Conservation (phyloP, 2,888 invertebrate species). For the Altica lythri region DNA sequence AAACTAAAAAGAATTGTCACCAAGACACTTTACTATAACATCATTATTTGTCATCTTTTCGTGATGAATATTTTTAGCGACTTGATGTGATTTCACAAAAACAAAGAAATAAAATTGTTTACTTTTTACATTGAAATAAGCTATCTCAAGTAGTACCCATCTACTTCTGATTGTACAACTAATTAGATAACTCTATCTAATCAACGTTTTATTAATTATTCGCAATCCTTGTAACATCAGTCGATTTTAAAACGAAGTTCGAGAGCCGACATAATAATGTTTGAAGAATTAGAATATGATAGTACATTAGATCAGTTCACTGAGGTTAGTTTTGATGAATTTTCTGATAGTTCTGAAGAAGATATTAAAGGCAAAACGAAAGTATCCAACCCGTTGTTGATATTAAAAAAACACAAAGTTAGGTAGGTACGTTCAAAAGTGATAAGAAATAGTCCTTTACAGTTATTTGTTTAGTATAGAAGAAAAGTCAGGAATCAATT, state of each 20-base stretch:
- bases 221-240: background rate
- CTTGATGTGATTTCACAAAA: background rate
- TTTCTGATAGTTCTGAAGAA: conserved; percentile 37
- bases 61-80: too few species aligned
- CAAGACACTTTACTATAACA: too few species aligned
- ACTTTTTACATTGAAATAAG: background rate
- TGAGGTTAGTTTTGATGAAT: conserved; percentile 40
- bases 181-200: conserved; percentile 13
- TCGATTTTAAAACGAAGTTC: background rate
- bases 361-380: conserved; percentile 24
- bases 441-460: background rate
- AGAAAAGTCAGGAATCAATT: conserved; percentile 37
- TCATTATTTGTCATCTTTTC: too few species aligned
- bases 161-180: background rate
- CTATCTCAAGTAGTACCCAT: conserved; percentile 3
- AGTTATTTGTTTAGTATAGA: conserved; percentile 12
- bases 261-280: conserved; percentile 3
- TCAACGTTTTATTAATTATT: background rate
- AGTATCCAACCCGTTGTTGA: conserved; percentile 32
- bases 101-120: background rate
- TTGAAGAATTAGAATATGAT: conserved; percentile 37
- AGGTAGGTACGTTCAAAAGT: conserved; percentile 28
- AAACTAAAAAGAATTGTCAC: too few species aligned
- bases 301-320: conserved; percentile 37
- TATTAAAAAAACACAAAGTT: conserved; percentile 34